Conservation (phyloP, 2,113 vertebrate species). For the Choloepus hoffmanni region DNA sequence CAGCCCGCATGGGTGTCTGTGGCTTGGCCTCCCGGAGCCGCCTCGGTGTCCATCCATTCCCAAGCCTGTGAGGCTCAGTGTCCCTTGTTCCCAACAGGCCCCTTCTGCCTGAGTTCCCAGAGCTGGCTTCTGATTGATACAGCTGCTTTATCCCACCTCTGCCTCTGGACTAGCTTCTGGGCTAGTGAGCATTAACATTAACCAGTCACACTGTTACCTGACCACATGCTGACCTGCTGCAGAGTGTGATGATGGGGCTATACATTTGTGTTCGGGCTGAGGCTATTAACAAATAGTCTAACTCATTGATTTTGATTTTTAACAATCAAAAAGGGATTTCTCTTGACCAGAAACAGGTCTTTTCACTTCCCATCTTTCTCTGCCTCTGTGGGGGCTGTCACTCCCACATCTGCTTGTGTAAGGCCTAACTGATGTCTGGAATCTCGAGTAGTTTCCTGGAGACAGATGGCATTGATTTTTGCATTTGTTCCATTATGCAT, state of each 20-base stretch:
- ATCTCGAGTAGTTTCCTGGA: slow-evolving; percentile 68
- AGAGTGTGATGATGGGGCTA: neutral
- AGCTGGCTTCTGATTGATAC: neutral
- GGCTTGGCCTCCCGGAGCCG: neutral
- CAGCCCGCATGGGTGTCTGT: accelerated
- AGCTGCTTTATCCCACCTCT: too few relatives aligned
- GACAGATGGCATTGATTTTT: slow-evolving; percentile 79
- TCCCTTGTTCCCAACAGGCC: neutral
- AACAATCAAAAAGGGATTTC: neutral
- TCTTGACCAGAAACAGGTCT: slow-evolving; percentile 19
- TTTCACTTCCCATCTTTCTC: neutral
- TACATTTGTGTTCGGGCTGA: neutral
- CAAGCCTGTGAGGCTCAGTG: neutral
- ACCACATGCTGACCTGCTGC: neutral
- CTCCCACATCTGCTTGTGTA: slow-evolving; percentile 34
- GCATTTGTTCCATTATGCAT: slow-evolving; percentile 59
- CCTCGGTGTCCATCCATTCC: neutral
- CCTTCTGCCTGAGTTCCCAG: neutral
- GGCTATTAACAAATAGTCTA: neutral
- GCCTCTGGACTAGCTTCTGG: neutral
- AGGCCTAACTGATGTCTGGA: slow-evolving; percentile 44
- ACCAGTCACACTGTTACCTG: neutral
- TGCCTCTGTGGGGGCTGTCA: neutral
- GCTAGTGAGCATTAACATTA: accelerated
- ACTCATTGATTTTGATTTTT: neutral